These are phyloP conservation scores for Linnaemya tessellans DNA, from an alignment of 2,888 invertebrate genomes.

Conservation along the genomic window DNA sequence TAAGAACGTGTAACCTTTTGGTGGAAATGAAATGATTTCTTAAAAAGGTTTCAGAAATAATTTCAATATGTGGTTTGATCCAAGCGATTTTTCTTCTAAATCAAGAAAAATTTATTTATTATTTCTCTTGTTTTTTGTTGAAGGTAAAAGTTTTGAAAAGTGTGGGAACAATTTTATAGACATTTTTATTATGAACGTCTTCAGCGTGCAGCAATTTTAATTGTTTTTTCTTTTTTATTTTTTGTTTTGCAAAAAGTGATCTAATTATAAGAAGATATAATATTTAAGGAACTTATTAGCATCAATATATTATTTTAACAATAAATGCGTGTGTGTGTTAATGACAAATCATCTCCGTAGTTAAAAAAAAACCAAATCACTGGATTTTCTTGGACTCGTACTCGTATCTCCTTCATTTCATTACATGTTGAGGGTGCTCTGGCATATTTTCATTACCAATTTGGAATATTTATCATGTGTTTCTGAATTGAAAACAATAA, in stretches of 20 bases:
- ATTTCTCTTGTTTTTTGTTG: background rate
- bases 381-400: too few species aligned
- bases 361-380: too few species aligned
- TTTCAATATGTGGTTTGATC: constrained; percentile 47
- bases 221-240: background rate
- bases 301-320: background rate
- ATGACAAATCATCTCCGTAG: too few species aligned
- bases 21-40: constrained; percentile 34
- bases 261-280: background rate
- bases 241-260: background rate
- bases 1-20: constrained; percentile 34
- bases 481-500: too few species aligned
- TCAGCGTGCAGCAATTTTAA: constrained; percentile 30
- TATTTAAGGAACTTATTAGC: background rate
- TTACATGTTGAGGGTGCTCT: too few species aligned
- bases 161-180: constrained; percentile 43
- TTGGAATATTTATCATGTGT: too few species aligned
- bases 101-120: constrained; percentile 31
- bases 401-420: too few species aligned
- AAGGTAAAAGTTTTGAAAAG: constrained; percentile 41
- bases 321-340: too few species aligned
- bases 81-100: constrained; percentile 25
- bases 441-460: too few species aligned
- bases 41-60: constrained; percentile 33
- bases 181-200: background rate